These are phyloP conservation scores for Criorhina ranunculi DNA, from an alignment of 2,888 invertebrate genomes.

Conservation along the genomic window DNA sequence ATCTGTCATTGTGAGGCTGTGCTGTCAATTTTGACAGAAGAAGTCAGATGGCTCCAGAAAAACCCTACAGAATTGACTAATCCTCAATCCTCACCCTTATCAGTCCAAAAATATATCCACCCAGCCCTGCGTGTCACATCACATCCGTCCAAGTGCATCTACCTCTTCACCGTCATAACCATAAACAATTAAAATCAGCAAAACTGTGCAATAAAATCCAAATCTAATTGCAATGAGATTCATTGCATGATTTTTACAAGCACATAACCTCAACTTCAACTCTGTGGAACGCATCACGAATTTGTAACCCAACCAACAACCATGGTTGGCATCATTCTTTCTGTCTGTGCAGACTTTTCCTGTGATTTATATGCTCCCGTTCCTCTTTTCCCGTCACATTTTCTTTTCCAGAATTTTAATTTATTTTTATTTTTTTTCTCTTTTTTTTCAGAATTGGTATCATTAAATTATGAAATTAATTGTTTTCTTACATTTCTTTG, in stretches of 20 bases:
- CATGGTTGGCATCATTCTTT: constrained; percentile 30
- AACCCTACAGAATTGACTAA: too few relatives aligned
- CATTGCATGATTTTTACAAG: neutral
- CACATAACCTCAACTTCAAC: constrained; percentile 13
- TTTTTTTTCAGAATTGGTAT: constrained; percentile 56
- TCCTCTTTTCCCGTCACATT: constrained; percentile 2
- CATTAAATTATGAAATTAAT: constrained; percentile 64
- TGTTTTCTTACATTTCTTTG: constrained; percentile 52
- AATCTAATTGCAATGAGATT: constrained; percentile 22
- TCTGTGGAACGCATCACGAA: constrained; percentile 61
- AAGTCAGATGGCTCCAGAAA: too few relatives aligned
- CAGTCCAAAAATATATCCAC: neutral
- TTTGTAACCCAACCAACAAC: constrained; percentile 10
- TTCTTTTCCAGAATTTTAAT: constrained; percentile 5
- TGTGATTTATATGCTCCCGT: constrained; percentile 25
- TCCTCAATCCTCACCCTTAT: neutral
- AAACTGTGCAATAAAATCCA: constrained; percentile 12
- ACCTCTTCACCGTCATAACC: neutral
- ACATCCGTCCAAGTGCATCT: constrained; percentile 1
- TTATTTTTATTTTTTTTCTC: constrained; percentile 46
- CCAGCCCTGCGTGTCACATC: constrained; percentile 19
- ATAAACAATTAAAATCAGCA: constrained; percentile 20
- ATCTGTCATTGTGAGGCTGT: too few relatives aligned
- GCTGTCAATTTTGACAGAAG: too few relatives aligned
- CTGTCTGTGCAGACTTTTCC: constrained; percentile 31